Percentiles rank a stretch among this genome's conserved stretches.
Conservation (phyloP, 2,888 invertebrate genomes). For the Dione vanillae region DNA sequence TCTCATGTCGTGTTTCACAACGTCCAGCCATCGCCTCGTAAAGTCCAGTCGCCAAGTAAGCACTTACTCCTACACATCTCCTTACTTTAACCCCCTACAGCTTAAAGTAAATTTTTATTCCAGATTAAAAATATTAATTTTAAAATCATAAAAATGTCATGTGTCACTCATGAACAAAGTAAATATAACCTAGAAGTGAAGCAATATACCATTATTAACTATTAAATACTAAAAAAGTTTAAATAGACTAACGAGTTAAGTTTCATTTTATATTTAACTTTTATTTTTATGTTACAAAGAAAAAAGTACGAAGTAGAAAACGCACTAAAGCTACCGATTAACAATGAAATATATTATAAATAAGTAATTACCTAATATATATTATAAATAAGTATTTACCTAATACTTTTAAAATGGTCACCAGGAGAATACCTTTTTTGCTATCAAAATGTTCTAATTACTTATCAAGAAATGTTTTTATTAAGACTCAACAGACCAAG, state of each 20-base stretch:
- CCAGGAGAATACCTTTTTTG: slow-evolving; percentile 17
- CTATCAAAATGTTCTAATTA: slow-evolving; percentile 24
- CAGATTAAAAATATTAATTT: too few species aligned
- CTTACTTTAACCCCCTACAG: too few species aligned
- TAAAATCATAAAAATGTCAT: too few species aligned
- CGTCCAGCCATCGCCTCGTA: too few species aligned
- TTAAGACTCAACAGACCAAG: slow-evolving; percentile 9
- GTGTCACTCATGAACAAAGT: too few species aligned
- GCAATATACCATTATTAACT: not conserved
- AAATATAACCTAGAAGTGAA: slow-evolving; percentile 9
- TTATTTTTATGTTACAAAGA: not conserved
- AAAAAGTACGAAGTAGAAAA: not conserved
- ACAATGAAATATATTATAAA: not conserved
- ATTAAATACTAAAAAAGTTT: not conserved
- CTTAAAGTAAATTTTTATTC: too few species aligned
- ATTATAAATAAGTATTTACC: too few species aligned
- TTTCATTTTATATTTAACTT: not conserved
- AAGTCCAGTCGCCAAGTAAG: too few species aligned
- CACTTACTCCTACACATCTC: too few species aligned
- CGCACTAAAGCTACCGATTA: not conserved
- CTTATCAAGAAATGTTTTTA: not conserved
- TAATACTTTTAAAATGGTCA: slow-evolving; percentile 21
- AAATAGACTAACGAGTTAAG: not conserved
- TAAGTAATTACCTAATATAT: too few species aligned
- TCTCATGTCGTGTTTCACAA: too few species aligned